Percentiles rank a stretch among this genome's conserved stretches.
phyloP scores from a whole-genome alignment of 2,888 invertebrate genomes.

The Congeria kusceri region DNA sequence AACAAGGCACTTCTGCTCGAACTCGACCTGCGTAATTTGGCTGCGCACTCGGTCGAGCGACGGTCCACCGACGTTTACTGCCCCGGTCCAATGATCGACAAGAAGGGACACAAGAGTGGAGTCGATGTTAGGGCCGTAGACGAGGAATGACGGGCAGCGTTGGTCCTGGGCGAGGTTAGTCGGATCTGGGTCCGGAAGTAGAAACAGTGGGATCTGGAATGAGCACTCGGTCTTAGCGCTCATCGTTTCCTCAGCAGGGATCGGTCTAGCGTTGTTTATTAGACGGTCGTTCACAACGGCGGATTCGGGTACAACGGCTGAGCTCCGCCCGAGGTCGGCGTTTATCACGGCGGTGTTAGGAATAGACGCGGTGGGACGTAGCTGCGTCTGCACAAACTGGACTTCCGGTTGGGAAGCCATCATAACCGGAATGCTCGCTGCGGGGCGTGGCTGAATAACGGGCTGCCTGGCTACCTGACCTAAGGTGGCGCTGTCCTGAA shows the following conservation, averaged over 20 bases:
- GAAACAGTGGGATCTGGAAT: slow-evolving; percentile 33
- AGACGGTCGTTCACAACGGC: too few relatives aligned
- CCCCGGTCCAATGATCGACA: slow-evolving; percentile 27
- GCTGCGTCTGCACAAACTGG: too few relatives aligned
- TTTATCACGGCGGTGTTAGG: too few relatives aligned
- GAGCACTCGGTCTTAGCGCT: slow-evolving; percentile 10
- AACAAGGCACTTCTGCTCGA: slow-evolving; percentile 42
- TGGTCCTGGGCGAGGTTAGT: neutral
- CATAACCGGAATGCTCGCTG: too few relatives aligned
- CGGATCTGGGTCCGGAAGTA: slow-evolving; percentile 32
- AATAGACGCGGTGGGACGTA: too few relatives aligned
- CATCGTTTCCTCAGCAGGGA: neutral
- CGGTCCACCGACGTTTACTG: neutral
- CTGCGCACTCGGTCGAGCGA: slow-evolving; percentile 3
- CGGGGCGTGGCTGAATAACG: too few relatives aligned
- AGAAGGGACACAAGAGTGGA: slow-evolving; percentile 10
- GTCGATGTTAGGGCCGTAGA: slow-evolving; percentile 16
- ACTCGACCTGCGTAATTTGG: slow-evolving; percentile 41
- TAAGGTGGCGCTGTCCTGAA: too few relatives aligned
- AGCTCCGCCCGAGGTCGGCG: too few relatives aligned
- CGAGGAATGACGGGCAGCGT: slow-evolving; percentile 29
- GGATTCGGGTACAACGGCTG: too few relatives aligned
- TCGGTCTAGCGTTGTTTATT: neutral
- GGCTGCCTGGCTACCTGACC: too few relatives aligned
- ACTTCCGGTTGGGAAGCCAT: too few relatives aligned